Conservation (phyloP, 2,797 vertebrate genomes). For the Limnodromus scolopaceus region DNA sequence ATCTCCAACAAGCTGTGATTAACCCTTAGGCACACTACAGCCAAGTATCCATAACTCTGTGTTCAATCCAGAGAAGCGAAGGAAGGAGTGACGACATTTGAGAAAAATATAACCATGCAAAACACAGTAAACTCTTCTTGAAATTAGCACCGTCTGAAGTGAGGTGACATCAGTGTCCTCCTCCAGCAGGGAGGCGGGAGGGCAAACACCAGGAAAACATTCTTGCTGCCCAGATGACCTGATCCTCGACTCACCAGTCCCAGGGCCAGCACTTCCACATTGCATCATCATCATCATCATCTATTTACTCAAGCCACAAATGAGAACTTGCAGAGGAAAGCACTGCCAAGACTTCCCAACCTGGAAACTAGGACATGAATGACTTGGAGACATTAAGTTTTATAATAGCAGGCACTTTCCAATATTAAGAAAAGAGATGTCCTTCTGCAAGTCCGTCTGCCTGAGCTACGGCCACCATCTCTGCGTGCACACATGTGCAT, state of each 20-base stretch:
- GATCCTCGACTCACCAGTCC: neutral
- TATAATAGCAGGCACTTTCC: neutral
- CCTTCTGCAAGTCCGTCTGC: too few relatives aligned
- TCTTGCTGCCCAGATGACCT: neutral
- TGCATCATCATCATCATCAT: neutral
- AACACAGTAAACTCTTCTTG: accelerated
- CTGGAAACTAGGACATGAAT: neutral
- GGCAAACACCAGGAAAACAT: neutral
- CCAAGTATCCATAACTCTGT: neutral
- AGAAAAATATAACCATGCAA: neutral
- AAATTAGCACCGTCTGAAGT: accelerated
- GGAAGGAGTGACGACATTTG: accelerated
- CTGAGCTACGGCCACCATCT: neutral
- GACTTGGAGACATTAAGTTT: neutral
- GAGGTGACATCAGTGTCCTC: neutral
- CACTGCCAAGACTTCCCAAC: neutral
- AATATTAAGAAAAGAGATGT: neutral
- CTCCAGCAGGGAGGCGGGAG: accelerated
- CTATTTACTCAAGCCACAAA: neutral
- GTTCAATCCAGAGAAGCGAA: neutral
- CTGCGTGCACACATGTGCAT: accelerated
- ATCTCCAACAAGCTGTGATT: accelerated
- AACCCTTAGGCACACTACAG: neutral
- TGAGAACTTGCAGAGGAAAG: neutral
- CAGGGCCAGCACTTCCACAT: neutral